Base-by-base conservation (phyloP, 2,888 invertebrate genomes). In the Aporophyla nigra region DNA sequence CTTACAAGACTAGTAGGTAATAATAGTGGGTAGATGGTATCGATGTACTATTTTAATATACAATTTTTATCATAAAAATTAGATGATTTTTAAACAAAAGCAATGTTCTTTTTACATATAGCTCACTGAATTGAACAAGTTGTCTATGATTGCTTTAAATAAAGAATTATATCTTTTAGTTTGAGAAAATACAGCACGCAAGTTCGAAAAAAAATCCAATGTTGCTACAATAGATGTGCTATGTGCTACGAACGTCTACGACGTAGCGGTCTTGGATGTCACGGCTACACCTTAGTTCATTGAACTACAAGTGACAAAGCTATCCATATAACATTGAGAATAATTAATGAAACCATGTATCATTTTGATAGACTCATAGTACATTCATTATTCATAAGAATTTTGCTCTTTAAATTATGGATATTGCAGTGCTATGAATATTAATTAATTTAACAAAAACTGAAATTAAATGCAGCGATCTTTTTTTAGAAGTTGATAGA, bases 231-330 rank as follows among this genome's bases (percentile, higher is more conserved):
- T 49, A 61, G 40, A 33, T 54, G 43, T 43, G n/a, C 49, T 49
- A 58, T n/a, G 2, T 71, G 27, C 73, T 73, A 58, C 56, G 49
- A 63, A 58, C 24, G 24, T 54, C 63, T 70, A 59, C 63, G 53
- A 51, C 74, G 54, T 65, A 81, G 82, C 82, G 24, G 58, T 43
- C n/a, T 3, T 9, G 49, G 59, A 68, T n/a, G 63, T 68, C 85
- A 65, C n/a, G 1, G 54, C 65, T 69, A 59, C 63, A 21, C 33
- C 9, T 43, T 58, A 33, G 85, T 63, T 61, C 71, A 71, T 61
- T 85, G 87, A 87, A 71, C 84, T 72, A 62, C 33, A 63, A 71
- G 12, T 65, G 51, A 59, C 72, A 80, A 74, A 62, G 86, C 24
- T 49, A 63, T 70, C 72, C 58, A 66, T 74, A 75, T 69, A 71